Conservation (phyloP, 2,888 invertebrate species). For the Epinotia demarniana region DNA sequence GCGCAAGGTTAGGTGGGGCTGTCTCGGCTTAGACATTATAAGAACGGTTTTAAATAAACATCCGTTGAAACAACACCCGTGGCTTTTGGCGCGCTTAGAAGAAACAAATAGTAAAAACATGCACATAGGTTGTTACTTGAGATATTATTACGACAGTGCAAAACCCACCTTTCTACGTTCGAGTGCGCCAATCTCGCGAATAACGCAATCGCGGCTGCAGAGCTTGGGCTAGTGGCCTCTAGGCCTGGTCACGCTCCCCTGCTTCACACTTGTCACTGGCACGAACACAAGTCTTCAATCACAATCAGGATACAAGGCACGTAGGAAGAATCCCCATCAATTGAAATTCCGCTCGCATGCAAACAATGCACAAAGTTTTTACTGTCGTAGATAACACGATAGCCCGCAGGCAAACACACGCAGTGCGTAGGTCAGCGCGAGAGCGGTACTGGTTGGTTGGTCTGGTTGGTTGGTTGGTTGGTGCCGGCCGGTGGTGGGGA, state of each 20-base stretch:
- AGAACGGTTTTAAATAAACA: no score
- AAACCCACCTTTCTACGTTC: conserved; percentile 14
- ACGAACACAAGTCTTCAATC: not conserved
- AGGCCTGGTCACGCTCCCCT: conserved; percentile 19
- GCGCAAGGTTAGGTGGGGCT: not conserved
- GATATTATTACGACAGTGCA: conserved; percentile 5
- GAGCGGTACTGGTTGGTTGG: conserved; percentile 1
- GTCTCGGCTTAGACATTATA: not conserved
- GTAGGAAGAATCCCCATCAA: conserved; percentile 14
- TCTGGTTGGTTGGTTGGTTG: not conserved
- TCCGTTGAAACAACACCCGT: not conserved
- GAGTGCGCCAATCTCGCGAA: conserved; percentile 9
- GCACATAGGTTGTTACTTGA: not conserved
- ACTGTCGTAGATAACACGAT: conserved; percentile 23
- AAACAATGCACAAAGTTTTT: conserved; percentile 28
- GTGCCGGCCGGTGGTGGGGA: not conserved
- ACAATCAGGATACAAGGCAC: conserved; percentile 20
- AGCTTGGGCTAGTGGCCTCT: conserved; percentile 2
- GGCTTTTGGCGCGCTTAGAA: not conserved
- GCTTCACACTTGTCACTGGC: conserved; percentile 16
- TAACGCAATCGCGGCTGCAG: conserved; percentile 28
- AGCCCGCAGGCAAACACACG: not conserved
- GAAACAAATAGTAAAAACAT: not conserved
- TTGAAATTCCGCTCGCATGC: conserved; percentile 12
- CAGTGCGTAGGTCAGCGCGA: not conserved